Conservation (phyloP, 92 coral and sea anemone genomes). For the Siderastrea siderea region DNA sequence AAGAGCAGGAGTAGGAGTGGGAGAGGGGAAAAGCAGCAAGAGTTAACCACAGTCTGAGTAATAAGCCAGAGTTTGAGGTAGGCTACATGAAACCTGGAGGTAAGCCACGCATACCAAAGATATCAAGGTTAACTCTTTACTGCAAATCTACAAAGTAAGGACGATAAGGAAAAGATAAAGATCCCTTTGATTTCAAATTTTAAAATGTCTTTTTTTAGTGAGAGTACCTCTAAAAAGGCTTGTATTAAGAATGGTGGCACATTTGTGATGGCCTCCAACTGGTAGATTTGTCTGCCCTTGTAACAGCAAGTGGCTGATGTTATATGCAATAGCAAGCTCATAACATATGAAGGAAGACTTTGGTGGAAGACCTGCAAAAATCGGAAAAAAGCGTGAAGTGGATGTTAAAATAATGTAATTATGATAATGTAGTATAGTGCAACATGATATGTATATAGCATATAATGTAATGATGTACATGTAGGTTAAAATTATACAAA, state of each 20-base stretch:
- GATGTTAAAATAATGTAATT: neutral
- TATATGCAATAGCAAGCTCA: conserved; percentile 44
- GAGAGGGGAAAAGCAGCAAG: no score
- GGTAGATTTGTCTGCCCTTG: conserved; percentile 2
- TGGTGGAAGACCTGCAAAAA: conserved; percentile 34
- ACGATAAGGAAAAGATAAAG: neutral
- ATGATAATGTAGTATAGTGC: neutral
- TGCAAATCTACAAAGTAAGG: no score
- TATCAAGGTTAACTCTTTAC: no score
- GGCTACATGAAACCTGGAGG: no score
- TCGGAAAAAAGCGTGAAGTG: neutral
- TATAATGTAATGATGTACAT: no score
- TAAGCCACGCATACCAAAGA: no score
- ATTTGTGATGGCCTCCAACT: conserved; percentile 34
- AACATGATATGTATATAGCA: neutral
- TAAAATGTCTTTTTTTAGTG: no score
- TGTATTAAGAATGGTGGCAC: conserved; percentile 29
- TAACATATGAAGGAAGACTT: conserved; percentile 27
- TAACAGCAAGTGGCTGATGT: conserved; percentile 33
- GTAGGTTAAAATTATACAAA: no score
- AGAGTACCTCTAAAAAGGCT: conserved; percentile 30
- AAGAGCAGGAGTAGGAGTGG: no score
- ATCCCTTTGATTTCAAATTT: no score
- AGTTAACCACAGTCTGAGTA: no score
- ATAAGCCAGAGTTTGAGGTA: no score